Base-by-base conservation (phyloP, 2,888 invertebrate genomes). In the Achlya flavicornis region DNA sequence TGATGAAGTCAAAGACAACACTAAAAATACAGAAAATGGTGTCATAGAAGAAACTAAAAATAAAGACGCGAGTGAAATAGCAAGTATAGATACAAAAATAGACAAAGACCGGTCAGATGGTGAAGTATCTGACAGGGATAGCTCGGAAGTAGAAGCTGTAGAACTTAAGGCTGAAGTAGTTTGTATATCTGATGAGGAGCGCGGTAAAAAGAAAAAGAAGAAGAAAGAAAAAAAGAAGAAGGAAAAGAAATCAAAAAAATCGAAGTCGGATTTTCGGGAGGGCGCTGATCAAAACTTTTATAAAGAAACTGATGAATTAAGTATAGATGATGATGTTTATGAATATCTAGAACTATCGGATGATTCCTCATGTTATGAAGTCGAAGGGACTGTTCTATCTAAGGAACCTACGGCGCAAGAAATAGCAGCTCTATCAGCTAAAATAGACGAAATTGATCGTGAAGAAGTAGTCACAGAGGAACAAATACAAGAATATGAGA, bases 121-220 rank as follows among this genome's bases (percentile, higher is more conserved):
- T 6, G 91, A 91, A 72, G 46, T 91, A 35, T 79, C 85, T 4
- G 89, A 87, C 26, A 75, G 80, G 63, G 85, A 83, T 58, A 92
- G 88, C 69, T 88, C 91, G 16, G 90, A 89, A 77, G 77, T 90
- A 0, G 90, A 89, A 79, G 86, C 85, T 0, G 69, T 84, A 0
- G 89, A 90, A 4, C 53, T 87, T 0, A 77, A 84, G 68, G 86
- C 92, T 0, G 95, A 95, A 84, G 91, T 95, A 0, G 90, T 95
- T 4, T 93, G 93, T 32, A 95, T 95, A 68, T 93, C 93, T 1
- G 94, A 93, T 57, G 93, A 93, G 3, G 92, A 93, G 53, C 69
- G 60, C 1, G 66, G 68, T 4, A 78, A 69, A 4, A 75, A 72
- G 38, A 79, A 79, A 62, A 86, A 79, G 64, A 76, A 78, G 33